Conservation (phyloP, 2,797 vertebrate species). For the Parauchenoglanis punctatus region DNA sequence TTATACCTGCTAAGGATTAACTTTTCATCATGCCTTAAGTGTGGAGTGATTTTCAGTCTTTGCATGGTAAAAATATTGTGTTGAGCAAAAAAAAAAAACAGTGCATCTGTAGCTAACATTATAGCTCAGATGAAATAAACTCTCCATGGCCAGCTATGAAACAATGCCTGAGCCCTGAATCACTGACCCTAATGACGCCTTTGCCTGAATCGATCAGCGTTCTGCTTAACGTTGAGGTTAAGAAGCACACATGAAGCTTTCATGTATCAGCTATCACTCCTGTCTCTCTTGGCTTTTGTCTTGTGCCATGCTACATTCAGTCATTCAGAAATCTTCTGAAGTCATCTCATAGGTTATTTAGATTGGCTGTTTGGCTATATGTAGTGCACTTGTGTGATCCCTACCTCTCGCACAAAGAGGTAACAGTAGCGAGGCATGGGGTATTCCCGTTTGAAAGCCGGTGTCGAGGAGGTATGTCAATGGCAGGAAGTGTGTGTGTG, state of each 20-base stretch:
- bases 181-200: background rate
- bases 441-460: conserved; percentile 63
- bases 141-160: background rate
- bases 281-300: background rate
- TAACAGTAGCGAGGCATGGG: conserved; percentile 42
- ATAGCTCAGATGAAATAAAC: background rate
- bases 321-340: background rate
- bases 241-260: background rate
- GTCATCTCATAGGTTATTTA: background rate
- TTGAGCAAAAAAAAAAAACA: too few relatives aligned
- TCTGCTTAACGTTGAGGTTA: conserved; percentile 7
- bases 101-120: too few relatives aligned
- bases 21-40: too few relatives aligned
- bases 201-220: background rate
- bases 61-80: too few relatives aligned
- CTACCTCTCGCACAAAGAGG: conserved; percentile 30
- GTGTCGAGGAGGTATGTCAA: conserved; percentile 74
- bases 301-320: background rate
- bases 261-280: background rate
- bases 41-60: too few relatives aligned
- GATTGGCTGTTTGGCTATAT: background rate
- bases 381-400: background rate
- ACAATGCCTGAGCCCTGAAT: background rate
- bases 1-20: too few relatives aligned
- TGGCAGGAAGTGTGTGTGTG: conserved; percentile 84